Conservation (phyloP, 2,888 invertebrate species). For the Euphydryas editha region DNA sequence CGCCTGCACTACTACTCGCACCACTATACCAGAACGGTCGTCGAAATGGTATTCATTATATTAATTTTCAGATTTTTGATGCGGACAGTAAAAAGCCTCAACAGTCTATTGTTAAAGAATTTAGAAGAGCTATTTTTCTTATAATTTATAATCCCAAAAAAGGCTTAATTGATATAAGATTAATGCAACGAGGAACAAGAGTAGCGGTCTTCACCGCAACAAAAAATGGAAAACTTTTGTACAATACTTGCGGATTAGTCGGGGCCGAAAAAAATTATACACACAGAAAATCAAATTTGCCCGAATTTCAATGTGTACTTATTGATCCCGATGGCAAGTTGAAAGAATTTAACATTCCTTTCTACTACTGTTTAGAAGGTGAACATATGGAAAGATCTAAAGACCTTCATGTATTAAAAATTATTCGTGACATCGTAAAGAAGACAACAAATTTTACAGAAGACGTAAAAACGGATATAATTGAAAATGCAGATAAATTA, state of each 20-base stretch:
- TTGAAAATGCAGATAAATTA: slow-evolving; percentile 84
- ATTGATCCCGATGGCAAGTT: slow-evolving; percentile 92
- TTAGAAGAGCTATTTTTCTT: slow-evolving; percentile 90
- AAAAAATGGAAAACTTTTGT: slow-evolving; percentile 91
- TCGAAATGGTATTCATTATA: too few relatives aligned
- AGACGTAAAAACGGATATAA: slow-evolving; percentile 78
- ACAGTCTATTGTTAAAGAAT: slow-evolving; percentile 69
- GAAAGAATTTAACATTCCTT: slow-evolving; percentile 93
- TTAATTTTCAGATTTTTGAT: slow-evolving; percentile 68
- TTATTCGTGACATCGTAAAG: slow-evolving; percentile 87
- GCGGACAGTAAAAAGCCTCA: slow-evolving; percentile 72
- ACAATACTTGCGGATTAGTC: slow-evolving; percentile 91
- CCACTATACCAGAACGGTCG: too few relatives aligned
- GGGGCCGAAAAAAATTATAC: slow-evolving; percentile 85
- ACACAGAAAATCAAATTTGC: slow-evolving; percentile 82
- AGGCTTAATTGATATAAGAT: slow-evolving; percentile 96
- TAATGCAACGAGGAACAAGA: slow-evolving; percentile 94
- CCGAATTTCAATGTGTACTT: slow-evolving; percentile 89
- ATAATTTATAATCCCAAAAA: slow-evolving; percentile 96
- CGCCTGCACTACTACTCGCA: too few relatives aligned
- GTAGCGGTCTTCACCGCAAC: slow-evolving; percentile 96
- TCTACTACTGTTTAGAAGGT: slow-evolving; percentile 94
- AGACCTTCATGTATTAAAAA: slow-evolving; percentile 93
- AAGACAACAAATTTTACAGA: slow-evolving; percentile 79
- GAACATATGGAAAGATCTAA: slow-evolving; percentile 93